These are phyloP conservation scores for Trinorchestia longiramus DNA, from an alignment of 1,140 invertebrate species.

Conservation along the genomic window DNA sequence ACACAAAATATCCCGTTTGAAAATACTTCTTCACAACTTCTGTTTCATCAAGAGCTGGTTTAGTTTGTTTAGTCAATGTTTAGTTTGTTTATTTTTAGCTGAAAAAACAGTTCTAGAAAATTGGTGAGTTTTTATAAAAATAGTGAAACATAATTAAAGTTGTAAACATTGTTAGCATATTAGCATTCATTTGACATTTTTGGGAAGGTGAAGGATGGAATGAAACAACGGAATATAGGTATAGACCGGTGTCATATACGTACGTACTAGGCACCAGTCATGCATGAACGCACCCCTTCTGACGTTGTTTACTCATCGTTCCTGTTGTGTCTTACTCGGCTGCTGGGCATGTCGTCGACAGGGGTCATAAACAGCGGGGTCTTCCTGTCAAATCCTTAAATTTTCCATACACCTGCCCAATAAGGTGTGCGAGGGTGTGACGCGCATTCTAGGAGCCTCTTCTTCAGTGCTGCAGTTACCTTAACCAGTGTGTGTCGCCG, in stretches of 20 bases:
- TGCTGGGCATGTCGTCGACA: not conserved
- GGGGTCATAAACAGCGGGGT: slow-evolving; percentile 1
- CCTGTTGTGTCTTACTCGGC: not conserved
- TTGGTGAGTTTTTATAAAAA: no score
- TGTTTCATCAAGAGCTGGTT: not conserved
- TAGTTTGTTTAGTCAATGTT: not conserved
- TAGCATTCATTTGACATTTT: no score
- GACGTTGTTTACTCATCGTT: not conserved
- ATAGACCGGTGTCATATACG: no score
- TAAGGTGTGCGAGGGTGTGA: not conserved
- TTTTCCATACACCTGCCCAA: not conserved
- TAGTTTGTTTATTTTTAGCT: no score
- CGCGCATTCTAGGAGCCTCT: slow-evolving; percentile 15
- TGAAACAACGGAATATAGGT: no score
- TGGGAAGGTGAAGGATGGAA: no score
- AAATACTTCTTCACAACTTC: not conserved
- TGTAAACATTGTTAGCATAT: no score
- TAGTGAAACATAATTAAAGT: no score
- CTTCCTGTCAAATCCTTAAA: not conserved
- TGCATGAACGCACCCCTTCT: not conserved
- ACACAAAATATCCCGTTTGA: not conserved
- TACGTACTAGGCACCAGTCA: no score
- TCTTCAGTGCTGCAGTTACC: slow-evolving; percentile 15
- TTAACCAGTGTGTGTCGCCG: not conserved
- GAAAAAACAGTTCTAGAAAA: no score